These are phyloP conservation scores for Camponotus pennsylvanicus DNA, from an alignment of 1,140 invertebrate genomes.

Conservation along the genomic window DNA sequence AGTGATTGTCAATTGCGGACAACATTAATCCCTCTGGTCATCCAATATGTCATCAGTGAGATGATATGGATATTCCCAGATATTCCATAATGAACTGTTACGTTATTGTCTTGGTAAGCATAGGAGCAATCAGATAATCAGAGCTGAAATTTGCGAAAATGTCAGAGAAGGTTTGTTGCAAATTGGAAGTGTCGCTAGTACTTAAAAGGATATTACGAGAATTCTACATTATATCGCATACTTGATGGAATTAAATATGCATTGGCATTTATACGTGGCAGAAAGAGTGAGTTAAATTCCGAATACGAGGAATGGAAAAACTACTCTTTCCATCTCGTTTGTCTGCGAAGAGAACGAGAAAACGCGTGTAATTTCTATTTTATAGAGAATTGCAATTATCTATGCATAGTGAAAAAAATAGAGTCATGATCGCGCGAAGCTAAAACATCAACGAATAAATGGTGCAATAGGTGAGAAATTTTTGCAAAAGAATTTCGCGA, in stretches of 20 bases:
- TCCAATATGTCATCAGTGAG: conserved; percentile 34
- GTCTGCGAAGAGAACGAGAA: neutral
- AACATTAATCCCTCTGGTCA: conserved; percentile 36
- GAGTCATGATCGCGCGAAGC: neutral
- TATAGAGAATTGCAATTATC: neutral
- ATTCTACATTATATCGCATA: neutral
- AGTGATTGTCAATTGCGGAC: conserved; percentile 27
- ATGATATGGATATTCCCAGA: conserved; percentile 25
- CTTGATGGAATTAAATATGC: neutral
- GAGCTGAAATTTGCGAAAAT: neutral
- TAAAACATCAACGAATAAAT: neutral
- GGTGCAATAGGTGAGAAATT: neutral
- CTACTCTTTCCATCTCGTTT: no score
- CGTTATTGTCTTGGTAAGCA: conserved; percentile 20
- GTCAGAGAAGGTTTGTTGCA: neutral
- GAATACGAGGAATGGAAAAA: neutral
- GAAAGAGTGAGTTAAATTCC: neutral
- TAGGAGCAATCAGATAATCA: neutral
- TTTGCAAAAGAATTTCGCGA: conserved; percentile 48
- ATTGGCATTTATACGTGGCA: neutral
- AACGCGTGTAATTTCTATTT: conserved; percentile 12
- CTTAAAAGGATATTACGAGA: neutral
- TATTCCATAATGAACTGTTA: conserved; percentile 28
- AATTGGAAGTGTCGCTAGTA: neutral
- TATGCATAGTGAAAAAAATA: neutral